Percentiles rank a stretch among this genome's conserved stretches.
Evolutionary conservation across 2,113 vertebrate genomes (phyloP).

Genomic region (Synchiropus splendidus): DNA sequence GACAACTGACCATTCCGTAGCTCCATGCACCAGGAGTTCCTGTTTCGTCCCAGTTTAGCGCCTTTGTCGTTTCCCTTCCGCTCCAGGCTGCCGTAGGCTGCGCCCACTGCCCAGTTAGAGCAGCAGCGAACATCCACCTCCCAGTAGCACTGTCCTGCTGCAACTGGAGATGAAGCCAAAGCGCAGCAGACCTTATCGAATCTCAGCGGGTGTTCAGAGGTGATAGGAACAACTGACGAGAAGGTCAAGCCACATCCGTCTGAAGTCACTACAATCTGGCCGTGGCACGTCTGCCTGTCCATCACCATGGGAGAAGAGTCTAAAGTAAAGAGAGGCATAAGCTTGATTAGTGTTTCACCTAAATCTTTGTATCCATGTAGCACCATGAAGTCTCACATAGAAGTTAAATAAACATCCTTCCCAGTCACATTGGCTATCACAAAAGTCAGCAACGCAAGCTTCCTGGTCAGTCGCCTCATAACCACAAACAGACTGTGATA

Average conservation of each 20-base stretch:
- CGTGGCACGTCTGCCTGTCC: slow-evolving; percentile 53
- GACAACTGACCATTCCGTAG: slow-evolving; percentile 38
- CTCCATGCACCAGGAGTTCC: slow-evolving; percentile 68
- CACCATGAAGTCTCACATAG: too few species aligned
- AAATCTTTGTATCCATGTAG: too few species aligned
- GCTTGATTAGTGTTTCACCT: too few species aligned
- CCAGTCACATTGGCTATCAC: too few species aligned
- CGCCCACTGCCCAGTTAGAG: slow-evolving; percentile 61
- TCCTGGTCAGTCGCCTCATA: too few species aligned
- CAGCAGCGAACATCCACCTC: slow-evolving; percentile 62
- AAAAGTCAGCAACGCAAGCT: too few species aligned
- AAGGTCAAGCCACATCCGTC: slow-evolving; percentile 40
- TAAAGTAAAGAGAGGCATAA: slow-evolving; percentile 19
- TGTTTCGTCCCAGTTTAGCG: slow-evolving; percentile 63
- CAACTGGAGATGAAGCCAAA: slow-evolving; percentile 39
- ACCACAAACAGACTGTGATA: too few species aligned
- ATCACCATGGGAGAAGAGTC: slow-evolving; percentile 42
- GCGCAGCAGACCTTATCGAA: slow-evolving; percentile 66
- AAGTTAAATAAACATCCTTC: too few species aligned
- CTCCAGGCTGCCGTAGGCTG: slow-evolving; percentile 49
- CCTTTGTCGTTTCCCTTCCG: slow-evolving; percentile 61
- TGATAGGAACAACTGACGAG: slow-evolving; percentile 1
- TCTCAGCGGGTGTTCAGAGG: slow-evolving; percentile 49
- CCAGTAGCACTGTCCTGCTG: slow-evolving; percentile 53
- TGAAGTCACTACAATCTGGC: slow-evolving; percentile 40